Conservation (phyloP, 2,797 vertebrate species). For the Acanthis flammea region DNA sequence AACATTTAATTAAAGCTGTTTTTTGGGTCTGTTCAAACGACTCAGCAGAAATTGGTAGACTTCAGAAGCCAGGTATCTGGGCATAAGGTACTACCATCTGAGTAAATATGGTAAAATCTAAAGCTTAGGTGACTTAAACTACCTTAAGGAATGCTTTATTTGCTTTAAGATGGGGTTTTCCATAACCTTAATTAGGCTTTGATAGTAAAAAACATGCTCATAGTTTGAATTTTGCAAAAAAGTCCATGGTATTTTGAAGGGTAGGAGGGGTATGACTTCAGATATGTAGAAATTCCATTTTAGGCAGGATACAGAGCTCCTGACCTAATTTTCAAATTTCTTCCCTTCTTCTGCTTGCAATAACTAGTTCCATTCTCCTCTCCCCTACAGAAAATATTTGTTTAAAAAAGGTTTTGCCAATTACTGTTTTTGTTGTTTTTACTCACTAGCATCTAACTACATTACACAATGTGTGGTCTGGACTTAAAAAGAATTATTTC, state of each 20-base stretch:
- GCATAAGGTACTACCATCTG: background rate
- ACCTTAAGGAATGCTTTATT: background rate
- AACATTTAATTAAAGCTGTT: background rate
- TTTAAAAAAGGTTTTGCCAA: background rate
- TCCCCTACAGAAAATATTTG: background rate
- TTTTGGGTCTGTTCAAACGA: background rate
- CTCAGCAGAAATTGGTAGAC: background rate
- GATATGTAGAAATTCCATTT: background rate
- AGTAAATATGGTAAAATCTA: background rate
- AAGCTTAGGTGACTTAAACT: background rate
- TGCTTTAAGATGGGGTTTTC: background rate
- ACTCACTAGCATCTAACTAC: background rate
- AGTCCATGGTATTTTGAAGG: background rate
- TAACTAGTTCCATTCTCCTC: background rate
- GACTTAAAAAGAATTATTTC: background rate
- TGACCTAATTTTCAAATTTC: background rate
- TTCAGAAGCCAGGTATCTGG: background rate
- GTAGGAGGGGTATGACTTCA: background rate
- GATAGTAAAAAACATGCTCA: background rate
- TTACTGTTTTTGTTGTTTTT: background rate
- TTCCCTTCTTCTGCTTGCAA: background rate
- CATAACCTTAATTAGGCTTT: background rate
- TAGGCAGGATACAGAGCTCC: background rate
- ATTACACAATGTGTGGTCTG: background rate
- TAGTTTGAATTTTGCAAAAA: background rate